These are phyloP conservation scores for Aldrovandia affinis DNA, from an alignment of 2,797 vertebrate species.

Conservation along the genomic window DNA sequence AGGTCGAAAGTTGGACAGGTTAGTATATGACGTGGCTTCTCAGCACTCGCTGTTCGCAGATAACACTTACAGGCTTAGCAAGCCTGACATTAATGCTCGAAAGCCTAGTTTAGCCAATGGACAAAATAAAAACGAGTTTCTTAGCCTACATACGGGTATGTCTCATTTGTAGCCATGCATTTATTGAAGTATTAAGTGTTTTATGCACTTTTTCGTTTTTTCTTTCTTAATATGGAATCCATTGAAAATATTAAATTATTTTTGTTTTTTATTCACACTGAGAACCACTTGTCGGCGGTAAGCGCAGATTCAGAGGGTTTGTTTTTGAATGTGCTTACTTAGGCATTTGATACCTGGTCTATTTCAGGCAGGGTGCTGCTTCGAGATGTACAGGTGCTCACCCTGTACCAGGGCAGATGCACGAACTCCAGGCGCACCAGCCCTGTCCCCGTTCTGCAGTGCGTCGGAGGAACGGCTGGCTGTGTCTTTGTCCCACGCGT, in stretches of 20 bases:
- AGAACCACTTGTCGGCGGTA: no score
- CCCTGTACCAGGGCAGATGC: conserved; percentile 73
- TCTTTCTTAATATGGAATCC: no score
- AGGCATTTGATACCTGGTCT: background rate
- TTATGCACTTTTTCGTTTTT: no score
- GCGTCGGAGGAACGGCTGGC: conserved; percentile 85
- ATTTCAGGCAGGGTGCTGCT: conserved; percentile 81
- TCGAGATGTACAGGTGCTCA: conserved; percentile 82
- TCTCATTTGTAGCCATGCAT: no score
- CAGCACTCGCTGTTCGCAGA: background rate
- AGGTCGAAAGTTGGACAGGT: conserved; percentile 29
- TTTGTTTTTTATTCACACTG: no score
- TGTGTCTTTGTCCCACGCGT: conserved; percentile 77
- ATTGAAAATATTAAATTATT: no score
- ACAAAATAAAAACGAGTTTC: no score
- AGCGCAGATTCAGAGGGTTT: no score
- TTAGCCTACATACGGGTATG: no score
- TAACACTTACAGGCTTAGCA: background rate
- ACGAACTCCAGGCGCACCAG: conserved; percentile 79
- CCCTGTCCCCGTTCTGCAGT: conserved; percentile 84
- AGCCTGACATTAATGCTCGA: background rate
- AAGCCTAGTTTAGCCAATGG: no score
- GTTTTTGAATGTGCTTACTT: background rate
- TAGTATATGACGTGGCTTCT: background rate
- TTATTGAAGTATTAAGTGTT: no score